A percentile compares a stretch with the other conserved stretches of the same genome.
These are phyloP conservation scores for Synanceia verrucosa DNA, from an alignment of 2,797 vertebrate genomes.

Conservation along the genomic window DNA sequence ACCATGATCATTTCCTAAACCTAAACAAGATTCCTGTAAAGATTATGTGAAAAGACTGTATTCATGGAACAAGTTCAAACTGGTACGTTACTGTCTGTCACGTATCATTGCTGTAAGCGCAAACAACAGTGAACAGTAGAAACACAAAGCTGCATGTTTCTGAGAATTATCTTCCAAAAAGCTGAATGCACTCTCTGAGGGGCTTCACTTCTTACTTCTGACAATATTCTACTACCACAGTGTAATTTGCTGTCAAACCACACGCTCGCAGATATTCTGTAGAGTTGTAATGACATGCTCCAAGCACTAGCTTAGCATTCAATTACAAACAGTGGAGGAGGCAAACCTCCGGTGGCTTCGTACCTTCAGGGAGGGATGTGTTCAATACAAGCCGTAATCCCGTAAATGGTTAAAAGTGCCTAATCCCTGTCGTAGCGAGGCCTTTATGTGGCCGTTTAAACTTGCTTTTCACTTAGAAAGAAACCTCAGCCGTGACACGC, in stretches of 20 bases:
- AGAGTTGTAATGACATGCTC: constrained; percentile 21
- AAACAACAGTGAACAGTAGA: neutral
- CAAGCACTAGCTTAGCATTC: constrained; percentile 25
- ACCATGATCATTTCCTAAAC: neutral
- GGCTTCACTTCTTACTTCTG: neutral
- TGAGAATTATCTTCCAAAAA: constrained; percentile 6
- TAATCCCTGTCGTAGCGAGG: constrained; percentile 50
- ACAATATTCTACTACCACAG: neutral
- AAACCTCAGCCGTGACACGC: constrained; percentile 34
- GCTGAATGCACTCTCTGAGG: neutral
- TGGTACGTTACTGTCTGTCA: too few relatives aligned
- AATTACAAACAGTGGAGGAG: constrained; percentile 17
- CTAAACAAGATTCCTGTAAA: too few relatives aligned
- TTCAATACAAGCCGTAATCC: constrained; percentile 50
- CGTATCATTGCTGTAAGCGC: too few relatives aligned
- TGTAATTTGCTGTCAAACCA: neutral
- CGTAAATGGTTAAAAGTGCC: constrained; percentile 53
- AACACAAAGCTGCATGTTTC: neutral
- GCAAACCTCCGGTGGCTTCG: constrained; percentile 16
- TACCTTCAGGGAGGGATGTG: constrained; percentile 24
- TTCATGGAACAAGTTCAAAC: too few relatives aligned
- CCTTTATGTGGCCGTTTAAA: constrained; percentile 50
- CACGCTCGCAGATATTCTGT: constrained; percentile 4
- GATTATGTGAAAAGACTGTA: too few relatives aligned
- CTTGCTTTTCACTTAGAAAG: constrained; percentile 43